These are phyloP conservation scores for Mus musculus DNA, from an alignment of 2,113 vertebrate species.

Conservation along the genomic window DNA sequence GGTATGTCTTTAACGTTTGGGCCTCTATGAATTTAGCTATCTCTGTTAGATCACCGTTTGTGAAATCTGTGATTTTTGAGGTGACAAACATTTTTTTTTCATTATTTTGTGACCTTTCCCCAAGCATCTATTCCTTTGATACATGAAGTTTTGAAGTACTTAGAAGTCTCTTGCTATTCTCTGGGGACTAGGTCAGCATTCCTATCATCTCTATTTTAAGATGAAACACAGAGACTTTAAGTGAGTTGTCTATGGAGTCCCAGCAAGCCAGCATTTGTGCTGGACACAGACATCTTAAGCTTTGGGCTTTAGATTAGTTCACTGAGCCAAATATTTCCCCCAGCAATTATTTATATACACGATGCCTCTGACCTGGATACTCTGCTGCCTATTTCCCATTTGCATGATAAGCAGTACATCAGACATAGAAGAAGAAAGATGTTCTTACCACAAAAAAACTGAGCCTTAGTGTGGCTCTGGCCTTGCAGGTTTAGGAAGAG, in stretches of 20 bases:
- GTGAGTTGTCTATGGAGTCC: slow-evolving; percentile 69
- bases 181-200: slow-evolving; percentile 71
- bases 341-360: slow-evolving; percentile 74
- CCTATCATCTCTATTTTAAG: slow-evolving; percentile 74
- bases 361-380: slow-evolving; percentile 69
- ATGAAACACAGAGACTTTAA: slow-evolving; percentile 76
- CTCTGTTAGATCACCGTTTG: slow-evolving; percentile 65
- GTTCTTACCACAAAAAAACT: neutral
- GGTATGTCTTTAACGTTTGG: slow-evolving; percentile 32
- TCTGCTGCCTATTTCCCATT: slow-evolving; percentile 58
- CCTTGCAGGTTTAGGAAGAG: neutral
- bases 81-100: slow-evolving; percentile 69
- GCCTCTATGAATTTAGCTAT: slow-evolving; percentile 41
- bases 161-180: slow-evolving; percentile 63
- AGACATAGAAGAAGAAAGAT: slow-evolving; percentile 47
- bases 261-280: slow-evolving; percentile 57
- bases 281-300: slow-evolving; percentile 66
- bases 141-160: slow-evolving; percentile 74
- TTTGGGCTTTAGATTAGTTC: slow-evolving; percentile 66
- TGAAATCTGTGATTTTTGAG: slow-evolving; percentile 69
- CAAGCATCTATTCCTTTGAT: slow-evolving; percentile 75
- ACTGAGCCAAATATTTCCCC: slow-evolving; percentile 9
- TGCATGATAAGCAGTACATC: slow-evolving; percentile 68
- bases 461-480: neutral
- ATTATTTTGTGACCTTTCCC: slow-evolving; percentile 73